phyloP scores from a whole-genome alignment of 2,797 vertebrate species.

The Sardinella longiceps region DNA sequence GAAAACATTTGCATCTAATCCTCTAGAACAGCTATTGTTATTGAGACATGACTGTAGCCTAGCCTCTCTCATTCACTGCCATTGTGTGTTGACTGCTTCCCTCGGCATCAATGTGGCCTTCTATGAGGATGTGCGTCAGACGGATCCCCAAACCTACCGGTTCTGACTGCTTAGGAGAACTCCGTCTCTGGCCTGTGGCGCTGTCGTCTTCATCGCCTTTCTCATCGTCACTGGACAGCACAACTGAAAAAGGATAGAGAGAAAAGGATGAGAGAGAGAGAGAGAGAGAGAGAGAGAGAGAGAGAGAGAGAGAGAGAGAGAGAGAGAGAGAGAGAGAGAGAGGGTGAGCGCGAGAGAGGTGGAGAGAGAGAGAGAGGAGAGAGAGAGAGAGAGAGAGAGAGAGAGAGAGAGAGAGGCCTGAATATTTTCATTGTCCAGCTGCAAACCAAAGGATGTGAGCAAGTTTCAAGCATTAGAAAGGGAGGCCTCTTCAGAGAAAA shows the following conservation, averaged over 20 bases:
- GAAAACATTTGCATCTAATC: not conserved
- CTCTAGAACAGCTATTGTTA: not conserved
- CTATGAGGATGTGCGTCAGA: not conserved
- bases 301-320: not conserved
- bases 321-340: not conserved
- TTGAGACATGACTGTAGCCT: not conserved
- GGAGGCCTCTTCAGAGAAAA: not conserved
- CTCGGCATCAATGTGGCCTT: not conserved
- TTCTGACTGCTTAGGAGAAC: slow-evolving; percentile 23
- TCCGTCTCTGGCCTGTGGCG: not conserved
- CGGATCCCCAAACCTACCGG: not conserved
- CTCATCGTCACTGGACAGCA: slow-evolving; percentile 60
- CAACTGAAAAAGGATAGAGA: slow-evolving; percentile 47
- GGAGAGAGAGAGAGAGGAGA: slow-evolving; percentile 11
- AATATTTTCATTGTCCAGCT: not conserved
- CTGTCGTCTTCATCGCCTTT: slow-evolving; percentile 32
- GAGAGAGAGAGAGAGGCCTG: not conserved
- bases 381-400: not conserved
- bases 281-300: not conserved
- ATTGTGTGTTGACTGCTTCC: not conserved
- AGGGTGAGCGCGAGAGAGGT: not conserved
- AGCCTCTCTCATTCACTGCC: not conserved
- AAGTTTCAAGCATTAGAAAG: not conserved
- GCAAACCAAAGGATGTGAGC: not conserved
- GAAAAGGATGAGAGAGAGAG: not conserved